Base-by-base conservation (phyloP, 2,888 invertebrate species). In the Sturmia bella region DNA sequence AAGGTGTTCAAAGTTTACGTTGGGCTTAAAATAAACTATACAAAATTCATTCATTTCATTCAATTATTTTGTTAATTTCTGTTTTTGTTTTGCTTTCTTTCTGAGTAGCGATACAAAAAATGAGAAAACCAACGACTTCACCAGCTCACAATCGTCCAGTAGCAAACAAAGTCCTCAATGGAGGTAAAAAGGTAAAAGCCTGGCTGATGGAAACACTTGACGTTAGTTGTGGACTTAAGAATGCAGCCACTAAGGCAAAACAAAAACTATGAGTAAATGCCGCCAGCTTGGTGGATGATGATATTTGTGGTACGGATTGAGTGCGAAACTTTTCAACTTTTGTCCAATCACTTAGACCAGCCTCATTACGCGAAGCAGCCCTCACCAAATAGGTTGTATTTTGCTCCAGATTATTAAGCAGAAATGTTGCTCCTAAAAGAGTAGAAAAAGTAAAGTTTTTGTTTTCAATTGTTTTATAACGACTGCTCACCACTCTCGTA, bases 301-400 rank as follows among this genome's bases (percentile, higher is more conserved):
- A 84, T 3, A 88, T 87, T 3, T 89, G 90, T 66, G 90, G 90
- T 78, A 89, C 88, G 7, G 89, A 89, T 21, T 88, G 84, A 2
- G 91, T 91, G 74, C 80, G 87, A 83, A 90, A 90, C 80, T 87
- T 88, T 82, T 88, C 89, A 57, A 89, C 89, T 61, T 85, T 87
- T 45, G 90, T 90, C 84, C 87, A 91, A 83, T 91, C 90, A 81
- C 91, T 91, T 69, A 92, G 87, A n/a, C 93, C 93, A 11, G 93
- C 93, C 19, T 90, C 88, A 86, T 93, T 93, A 70, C 90, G 91
- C 2, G 93, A 91, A 37, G 93, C 93, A 1, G 92, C 93, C 64
- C 92, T 89, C 79, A 93, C 90, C 75, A 92, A 90, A 85, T 93
- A 93, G 39, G 90, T 91, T 2, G 93, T 93, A 83, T 92, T 91